These are phyloP conservation scores for Trissoscelio sp. DNA, from an alignment of 2,888 invertebrate genomes.

Conservation along the genomic window DNA sequence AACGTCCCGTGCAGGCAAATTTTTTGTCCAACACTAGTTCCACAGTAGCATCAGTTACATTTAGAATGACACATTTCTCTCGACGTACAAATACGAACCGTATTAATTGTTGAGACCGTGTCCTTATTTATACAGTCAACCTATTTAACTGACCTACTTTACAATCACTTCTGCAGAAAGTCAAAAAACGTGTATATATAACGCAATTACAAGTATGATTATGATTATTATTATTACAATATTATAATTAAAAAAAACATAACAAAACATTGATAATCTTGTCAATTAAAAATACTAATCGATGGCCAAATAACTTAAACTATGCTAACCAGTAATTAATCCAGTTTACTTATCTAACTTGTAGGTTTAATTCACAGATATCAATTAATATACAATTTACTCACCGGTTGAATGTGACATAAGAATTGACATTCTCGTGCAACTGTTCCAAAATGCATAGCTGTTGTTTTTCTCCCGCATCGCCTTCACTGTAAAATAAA, in stretches of 20 bases:
- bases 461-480: constrained; percentile 2
- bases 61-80: neutral
- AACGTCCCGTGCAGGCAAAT: neutral
- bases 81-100: constrained; percentile 5
- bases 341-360: neutral
- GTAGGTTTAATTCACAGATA: neutral
- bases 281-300: too few species aligned
- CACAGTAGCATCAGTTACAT: neutral
- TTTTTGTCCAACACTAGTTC: neutral
- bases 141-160: neutral
- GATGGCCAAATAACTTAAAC: too few species aligned
- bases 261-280: neutral
- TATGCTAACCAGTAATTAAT: too few species aligned
- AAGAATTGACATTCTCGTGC: constrained; percentile 21
- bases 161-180: neutral
- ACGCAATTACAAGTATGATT: too few species aligned
- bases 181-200: too few species aligned
- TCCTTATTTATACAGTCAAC: constrained; percentile 18
- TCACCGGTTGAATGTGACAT: constrained; percentile 17
- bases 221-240: too few species aligned
- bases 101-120: constrained; percentile 7
- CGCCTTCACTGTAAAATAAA: constrained; percentile 11
- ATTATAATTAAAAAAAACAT: too few species aligned
- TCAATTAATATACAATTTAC: constrained; percentile 1
- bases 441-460: constrained; percentile 24